These are phyloP conservation scores for Metellina segmentata DNA, from an alignment of 2,888 invertebrate genomes.

Conservation along the genomic window DNA sequence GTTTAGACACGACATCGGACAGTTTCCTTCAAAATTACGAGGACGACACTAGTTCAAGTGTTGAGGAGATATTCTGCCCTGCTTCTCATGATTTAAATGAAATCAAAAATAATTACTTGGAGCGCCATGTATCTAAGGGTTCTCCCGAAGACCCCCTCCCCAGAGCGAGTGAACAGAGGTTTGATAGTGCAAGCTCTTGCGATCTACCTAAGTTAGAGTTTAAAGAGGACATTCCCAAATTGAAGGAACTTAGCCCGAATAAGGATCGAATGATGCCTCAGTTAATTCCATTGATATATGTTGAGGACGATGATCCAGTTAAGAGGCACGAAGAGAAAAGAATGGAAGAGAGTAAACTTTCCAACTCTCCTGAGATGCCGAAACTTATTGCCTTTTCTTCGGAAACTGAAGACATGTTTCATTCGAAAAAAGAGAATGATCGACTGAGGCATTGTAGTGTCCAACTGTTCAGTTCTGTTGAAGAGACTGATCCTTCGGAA, in stretches of 20 bases:
- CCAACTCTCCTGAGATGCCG: conserved; percentile 75
- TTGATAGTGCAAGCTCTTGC: not conserved
- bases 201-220: not conserved
- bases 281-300: conserved; percentile 34
- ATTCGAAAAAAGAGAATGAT: not conserved
- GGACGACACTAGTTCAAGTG: conserved; percentile 47
- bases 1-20: conserved; percentile 17
- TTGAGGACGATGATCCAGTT: conserved; percentile 46
- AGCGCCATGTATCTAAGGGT: not conserved
- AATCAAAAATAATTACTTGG: not conserved
- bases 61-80: conserved; percentile 59
- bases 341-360: conserved; percentile 37
- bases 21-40: conserved; percentile 21
- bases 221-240: not conserved
- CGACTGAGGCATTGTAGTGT: not conserved
- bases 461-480: not conserved
- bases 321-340: conserved; percentile 17
- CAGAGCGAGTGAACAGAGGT: not conserved
- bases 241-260: not conserved
- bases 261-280: conserved; percentile 55
- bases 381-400: conserved; percentile 72
- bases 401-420: conserved; percentile 64
- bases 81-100: not conserved
- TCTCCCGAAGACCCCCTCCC: not conserved
- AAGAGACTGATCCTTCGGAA: not conserved